Base-by-base conservation (phyloP, 1,140 invertebrate species). In the Charaxes varanes region DNA sequence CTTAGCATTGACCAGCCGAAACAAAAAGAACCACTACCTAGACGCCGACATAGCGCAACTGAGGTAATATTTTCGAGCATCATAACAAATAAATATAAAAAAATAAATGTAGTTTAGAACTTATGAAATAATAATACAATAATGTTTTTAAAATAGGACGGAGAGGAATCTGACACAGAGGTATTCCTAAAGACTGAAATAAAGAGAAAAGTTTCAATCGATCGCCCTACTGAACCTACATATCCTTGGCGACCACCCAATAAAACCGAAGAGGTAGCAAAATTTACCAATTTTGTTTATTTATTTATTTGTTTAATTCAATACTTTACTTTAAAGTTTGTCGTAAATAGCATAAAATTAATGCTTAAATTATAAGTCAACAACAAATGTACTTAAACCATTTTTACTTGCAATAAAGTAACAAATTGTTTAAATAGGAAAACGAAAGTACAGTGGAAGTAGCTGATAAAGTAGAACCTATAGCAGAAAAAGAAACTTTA, bases 11-110 rank as follows among this genome's bases (percentile, higher is more conserved):
- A 73, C 12, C 53, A 58, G 33, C 46, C 59, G 5, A 57, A 42
- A 35, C 34, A 45, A 28, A 53, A 68, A 38, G 36, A 54, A 12
- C 19, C 33, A 31, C 13, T 37, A 10, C 40, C 53, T 33, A 56
- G 43, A 48, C 59, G 68, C 4, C 58, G 64, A 24, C 41, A 59
- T 28, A 76, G 62, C 35, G 64, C 65, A 46, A 63, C 37, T 28
- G 61, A 72, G 68, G 71, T 76, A 68, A 45, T 31, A 19, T 33
- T 41, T 6, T 23, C 5, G 16, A 31, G 16, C 11, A 15, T 28
- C 6, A 28, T 43, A 17, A 23, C 13, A 28, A 15, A 19, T 32
- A 6, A 11, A 21, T 32, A 14, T 19, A 27, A 11, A 32, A 17
- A 32, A n/a, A n/a, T n/a, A n/a, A 23, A 23, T 2, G 10, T n/a